phyloP scores from a whole-genome alignment of 2,797 vertebrate genomes.

The Ceryle rudis region DNA sequence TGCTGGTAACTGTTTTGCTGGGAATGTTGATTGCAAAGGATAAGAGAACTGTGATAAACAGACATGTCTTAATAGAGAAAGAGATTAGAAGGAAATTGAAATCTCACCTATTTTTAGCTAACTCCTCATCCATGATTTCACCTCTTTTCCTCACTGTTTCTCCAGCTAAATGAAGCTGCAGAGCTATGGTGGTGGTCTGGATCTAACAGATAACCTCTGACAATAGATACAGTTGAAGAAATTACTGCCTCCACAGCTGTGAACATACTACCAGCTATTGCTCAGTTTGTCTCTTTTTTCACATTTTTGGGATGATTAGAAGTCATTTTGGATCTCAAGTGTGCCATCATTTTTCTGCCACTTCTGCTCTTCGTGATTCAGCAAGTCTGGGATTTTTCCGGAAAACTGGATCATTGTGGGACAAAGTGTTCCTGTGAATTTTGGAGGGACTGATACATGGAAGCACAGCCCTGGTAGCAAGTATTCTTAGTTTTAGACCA shows the following conservation, averaged over 20 bases:
- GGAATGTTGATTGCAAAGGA: background rate
- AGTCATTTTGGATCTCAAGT: background rate
- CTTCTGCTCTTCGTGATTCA: background rate
- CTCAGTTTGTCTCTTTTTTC: background rate
- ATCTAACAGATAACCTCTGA: background rate
- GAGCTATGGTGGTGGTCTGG: background rate
- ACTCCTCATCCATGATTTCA: background rate
- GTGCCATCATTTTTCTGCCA: background rate
- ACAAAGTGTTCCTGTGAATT: background rate
- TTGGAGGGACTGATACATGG: background rate
- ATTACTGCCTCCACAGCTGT: background rate
- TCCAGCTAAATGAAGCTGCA: background rate
- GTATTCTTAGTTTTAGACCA: background rate
- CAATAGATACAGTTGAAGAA: background rate
- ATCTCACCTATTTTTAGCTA: background rate
- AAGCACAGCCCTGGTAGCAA: background rate
- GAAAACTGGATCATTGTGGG: background rate
- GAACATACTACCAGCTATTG: background rate
- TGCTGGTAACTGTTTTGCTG: slow-evolving; percentile 39
- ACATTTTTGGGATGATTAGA: background rate
- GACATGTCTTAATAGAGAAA: background rate
- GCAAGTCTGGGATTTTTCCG: accelerated
- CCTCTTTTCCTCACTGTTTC: background rate
- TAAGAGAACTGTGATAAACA: background rate
- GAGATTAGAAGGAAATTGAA: background rate